phyloP scores from a whole-genome alignment of 2,888 invertebrate genomes.

The Drosophila kambysellisi region DNA sequence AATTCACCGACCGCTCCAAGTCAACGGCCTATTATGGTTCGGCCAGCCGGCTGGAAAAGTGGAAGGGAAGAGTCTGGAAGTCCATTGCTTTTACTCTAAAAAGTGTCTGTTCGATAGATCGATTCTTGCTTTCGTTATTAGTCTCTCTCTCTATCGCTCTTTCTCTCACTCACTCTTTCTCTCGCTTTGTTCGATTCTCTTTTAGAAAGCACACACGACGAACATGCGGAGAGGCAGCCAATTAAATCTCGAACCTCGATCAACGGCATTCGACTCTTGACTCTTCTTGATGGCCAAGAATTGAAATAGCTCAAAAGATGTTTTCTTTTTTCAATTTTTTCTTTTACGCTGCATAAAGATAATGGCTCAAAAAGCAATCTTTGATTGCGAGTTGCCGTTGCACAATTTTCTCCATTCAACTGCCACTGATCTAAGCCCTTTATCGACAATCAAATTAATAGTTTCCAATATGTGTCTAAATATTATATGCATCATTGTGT shows the following conservation, averaged over 20 bases:
- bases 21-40: slow-evolving; percentile 77
- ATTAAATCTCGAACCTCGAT: slow-evolving; percentile 31
- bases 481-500: neutral
- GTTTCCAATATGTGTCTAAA: neutral
- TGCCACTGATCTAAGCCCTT: neutral
- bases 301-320: slow-evolving; percentile 16
- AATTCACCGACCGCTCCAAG: slow-evolving; percentile 82
- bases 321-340: slow-evolving; percentile 23
- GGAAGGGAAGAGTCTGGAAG: slow-evolving; percentile 61
- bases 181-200: slow-evolving; percentile 20
- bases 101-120: slow-evolving; percentile 35
- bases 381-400: neutral
- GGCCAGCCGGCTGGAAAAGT: slow-evolving; percentile 16
- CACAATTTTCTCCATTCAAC: neutral
- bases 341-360: slow-evolving; percentile 14
- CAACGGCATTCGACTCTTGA: slow-evolving; percentile 28
- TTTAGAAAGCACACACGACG: slow-evolving; percentile 51
- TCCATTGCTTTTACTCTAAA: slow-evolving; percentile 41
- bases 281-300: slow-evolving; percentile 12
- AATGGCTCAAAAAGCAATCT: slow-evolving; percentile 7
- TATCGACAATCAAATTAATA: neutral
- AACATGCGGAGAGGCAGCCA: slow-evolving; percentile 42
- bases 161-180: neutral
- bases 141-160: slow-evolving; percentile 1
- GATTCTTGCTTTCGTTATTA: slow-evolving; percentile 59